phyloP scores from a whole-genome alignment of 2,113 vertebrate species.

The Aldabrachelys gigantea region DNA sequence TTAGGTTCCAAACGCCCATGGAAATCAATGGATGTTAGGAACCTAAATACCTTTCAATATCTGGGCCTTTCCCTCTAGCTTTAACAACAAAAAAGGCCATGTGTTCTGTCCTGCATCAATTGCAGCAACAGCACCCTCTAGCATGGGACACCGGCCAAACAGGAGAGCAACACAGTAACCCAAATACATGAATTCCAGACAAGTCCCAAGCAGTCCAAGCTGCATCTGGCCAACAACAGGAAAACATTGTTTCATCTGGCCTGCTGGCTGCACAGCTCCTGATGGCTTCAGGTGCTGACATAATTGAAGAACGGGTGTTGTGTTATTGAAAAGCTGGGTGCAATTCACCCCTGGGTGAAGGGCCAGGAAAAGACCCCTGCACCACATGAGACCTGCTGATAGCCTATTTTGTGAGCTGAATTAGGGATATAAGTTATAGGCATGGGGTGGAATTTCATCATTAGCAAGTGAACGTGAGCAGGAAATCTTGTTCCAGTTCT shows the following conservation, averaged over 20 bases:
- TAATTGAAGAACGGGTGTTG: background rate
- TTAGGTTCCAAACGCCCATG: too few species aligned
- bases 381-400: background rate
- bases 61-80: background rate
- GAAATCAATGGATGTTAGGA: too few species aligned
- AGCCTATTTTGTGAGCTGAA: background rate
- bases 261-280: background rate
- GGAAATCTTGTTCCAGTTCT: background rate
- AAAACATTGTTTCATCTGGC: background rate
- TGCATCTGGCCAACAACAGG: background rate
- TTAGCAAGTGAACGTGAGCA: background rate
- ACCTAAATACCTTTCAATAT: background rate
- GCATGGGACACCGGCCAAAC: background rate
- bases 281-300: background rate
- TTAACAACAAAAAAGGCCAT: background rate
- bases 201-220: background rate
- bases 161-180: background rate
- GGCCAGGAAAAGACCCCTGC: background rate
- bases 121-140: background rate
- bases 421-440: background rate
- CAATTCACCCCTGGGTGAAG: background rate
- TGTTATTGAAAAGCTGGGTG: background rate
- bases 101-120: background rate
- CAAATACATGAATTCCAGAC: background rate
- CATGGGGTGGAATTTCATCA: background rate